Evolutionary conservation across 1,140 invertebrate genomes (phyloP).

Genomic region (Caligus rogercresseyi): DNA sequence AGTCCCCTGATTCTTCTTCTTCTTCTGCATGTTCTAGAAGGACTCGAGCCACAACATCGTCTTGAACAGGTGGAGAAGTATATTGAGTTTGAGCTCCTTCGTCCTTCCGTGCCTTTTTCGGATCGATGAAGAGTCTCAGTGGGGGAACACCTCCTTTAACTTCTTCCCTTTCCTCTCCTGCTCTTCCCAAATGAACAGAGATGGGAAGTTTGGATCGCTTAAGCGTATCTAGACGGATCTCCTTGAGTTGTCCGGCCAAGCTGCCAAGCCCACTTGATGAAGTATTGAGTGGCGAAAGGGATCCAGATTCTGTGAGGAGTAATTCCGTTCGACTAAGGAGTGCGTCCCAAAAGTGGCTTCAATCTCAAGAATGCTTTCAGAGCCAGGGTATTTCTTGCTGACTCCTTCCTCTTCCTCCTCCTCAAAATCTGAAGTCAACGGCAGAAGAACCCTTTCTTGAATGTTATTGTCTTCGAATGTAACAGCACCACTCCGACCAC

Average conservation of each 20-base stretch:
- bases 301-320: not conserved
- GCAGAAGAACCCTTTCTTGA: not conserved
- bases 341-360: not conserved
- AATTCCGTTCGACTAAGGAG: not conserved
- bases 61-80: not conserved
- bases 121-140: not conserved
- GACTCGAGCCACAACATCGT: conserved; percentile 7
- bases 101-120: not conserved
- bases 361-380: not conserved
- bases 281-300: not conserved
- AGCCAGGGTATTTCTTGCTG: not conserved
- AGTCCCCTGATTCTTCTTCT: not conserved
- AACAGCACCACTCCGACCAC: not conserved
- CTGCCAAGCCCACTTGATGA: not conserved
- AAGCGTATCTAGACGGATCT: not conserved
- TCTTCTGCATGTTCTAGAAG: conserved; percentile 14
- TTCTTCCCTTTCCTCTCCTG: not conserved
- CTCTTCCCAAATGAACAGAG: not conserved
- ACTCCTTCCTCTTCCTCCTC: not conserved
- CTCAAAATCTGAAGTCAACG: not conserved
- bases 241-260: not conserved
- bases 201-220: not conserved
- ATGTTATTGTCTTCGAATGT: not conserved
- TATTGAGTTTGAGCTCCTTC: not conserved
- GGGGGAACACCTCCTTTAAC: not conserved